These are phyloP conservation scores for Tachyglossus aculeatus DNA, from an alignment of 2,797 vertebrate species.

Conservation along the genomic window DNA sequence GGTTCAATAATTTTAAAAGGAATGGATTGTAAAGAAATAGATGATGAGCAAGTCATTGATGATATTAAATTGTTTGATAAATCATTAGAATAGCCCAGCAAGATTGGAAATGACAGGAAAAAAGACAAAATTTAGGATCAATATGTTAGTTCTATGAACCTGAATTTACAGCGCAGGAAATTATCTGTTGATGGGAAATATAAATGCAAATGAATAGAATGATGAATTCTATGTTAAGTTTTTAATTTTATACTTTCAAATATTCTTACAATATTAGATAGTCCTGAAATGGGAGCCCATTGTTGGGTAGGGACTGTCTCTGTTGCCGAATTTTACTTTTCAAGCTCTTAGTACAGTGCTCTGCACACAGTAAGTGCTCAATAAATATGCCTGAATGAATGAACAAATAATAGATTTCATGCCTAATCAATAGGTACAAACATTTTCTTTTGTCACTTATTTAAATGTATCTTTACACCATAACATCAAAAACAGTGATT, in stretches of 20 bases:
- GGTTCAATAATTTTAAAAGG: slow-evolving; percentile 29
- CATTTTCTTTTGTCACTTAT: slow-evolving; percentile 18
- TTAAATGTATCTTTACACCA: slow-evolving; percentile 15
- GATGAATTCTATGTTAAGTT: neutral
- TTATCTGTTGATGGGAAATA: no score
- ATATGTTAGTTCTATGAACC: no score
- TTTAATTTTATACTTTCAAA: neutral
- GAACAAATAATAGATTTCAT: slow-evolving; percentile 28
- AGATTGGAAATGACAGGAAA: no score
- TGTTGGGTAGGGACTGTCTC: no score
- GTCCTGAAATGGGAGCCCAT: no score
- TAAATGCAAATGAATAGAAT: neutral
- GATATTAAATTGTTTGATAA: neutral
- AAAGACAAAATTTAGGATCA: no score
- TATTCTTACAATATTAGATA: no score
- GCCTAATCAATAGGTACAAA: neutral
- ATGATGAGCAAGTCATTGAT: slow-evolving; percentile 37
- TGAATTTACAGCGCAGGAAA: no score
- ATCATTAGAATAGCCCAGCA: no score
- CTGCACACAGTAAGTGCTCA: no score
- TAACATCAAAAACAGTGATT: slow-evolving; percentile 1
- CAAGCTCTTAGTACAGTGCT: no score
- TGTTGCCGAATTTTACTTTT: no score
- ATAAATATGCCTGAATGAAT: slow-evolving; percentile 10
- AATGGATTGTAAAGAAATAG: slow-evolving; percentile 45